These are phyloP conservation scores for Papilio glaucus DNA, from an alignment of 1,140 invertebrate species.

Conservation along the genomic window DNA sequence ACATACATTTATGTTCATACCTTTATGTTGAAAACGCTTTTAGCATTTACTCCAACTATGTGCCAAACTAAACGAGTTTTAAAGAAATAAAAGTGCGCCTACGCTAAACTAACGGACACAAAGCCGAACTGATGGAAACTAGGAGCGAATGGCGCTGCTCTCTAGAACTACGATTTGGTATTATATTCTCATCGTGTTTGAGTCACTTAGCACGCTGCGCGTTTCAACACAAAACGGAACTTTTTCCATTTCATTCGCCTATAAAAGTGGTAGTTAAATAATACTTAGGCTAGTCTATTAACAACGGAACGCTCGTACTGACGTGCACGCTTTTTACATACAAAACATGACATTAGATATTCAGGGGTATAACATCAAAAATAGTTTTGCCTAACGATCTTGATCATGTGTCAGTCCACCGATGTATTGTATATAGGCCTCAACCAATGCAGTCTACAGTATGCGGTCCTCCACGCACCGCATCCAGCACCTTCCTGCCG, in stretches of 20 bases:
- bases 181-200: slow-evolving; percentile 53
- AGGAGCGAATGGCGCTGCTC: slow-evolving; percentile 55
- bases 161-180: slow-evolving; percentile 54
- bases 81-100: slow-evolving; percentile 55
- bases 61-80: background rate
- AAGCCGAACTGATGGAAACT: slow-evolving; percentile 67
- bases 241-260: background rate
- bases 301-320: background rate
- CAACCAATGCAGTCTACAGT: too few relatives aligned
- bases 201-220: slow-evolving; percentile 47
- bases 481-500: too few relatives aligned
- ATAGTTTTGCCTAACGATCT: too few relatives aligned
- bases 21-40: too few relatives aligned
- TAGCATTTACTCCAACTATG: background rate
- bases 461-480: too few relatives aligned
- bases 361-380: too few relatives aligned
- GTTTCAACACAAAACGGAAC: slow-evolving; percentile 49
- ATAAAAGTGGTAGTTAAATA: background rate
- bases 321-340: background rate
- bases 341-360: background rate
- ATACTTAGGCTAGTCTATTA: background rate
- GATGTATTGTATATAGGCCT: too few relatives aligned
- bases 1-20: too few relatives aligned
- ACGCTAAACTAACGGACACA: slow-evolving; percentile 66
- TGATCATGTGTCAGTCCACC: too few relatives aligned